Evolutionary conservation across 2,797 vertebrate genomes (phyloP).

Genomic region (Eulemur coronatus): DNA sequence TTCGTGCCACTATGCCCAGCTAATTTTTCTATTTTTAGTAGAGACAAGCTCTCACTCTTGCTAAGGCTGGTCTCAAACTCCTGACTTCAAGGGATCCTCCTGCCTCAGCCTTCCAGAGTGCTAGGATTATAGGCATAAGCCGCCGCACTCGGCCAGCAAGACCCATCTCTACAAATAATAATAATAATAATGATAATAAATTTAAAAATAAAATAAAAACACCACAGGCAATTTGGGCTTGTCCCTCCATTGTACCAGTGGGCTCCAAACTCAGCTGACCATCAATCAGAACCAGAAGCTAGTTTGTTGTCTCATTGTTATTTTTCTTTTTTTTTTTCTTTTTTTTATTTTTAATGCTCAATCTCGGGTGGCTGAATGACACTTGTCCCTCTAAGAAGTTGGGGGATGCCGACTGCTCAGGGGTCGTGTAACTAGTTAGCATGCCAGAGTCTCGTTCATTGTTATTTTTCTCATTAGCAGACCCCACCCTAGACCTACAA

Average conservation of each 20-base stretch:
- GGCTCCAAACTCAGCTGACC: not conserved
- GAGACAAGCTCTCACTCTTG: too few relatives aligned
- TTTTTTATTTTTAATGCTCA: not conserved
- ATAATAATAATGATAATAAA: too few relatives aligned
- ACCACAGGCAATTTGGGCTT: not conserved
- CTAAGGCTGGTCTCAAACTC: too few relatives aligned
- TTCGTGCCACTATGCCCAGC: too few relatives aligned
- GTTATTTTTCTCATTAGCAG: not conserved
- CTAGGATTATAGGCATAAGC: not conserved
- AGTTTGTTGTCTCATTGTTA: not conserved
- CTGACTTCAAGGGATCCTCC: not conserved
- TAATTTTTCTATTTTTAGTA: too few relatives aligned
- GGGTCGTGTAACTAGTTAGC: too few relatives aligned
- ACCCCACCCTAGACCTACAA: not conserved
- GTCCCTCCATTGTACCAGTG: not conserved
- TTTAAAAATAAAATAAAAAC: too few relatives aligned
- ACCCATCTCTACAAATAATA: too few relatives aligned
- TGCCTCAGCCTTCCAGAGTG: not conserved
- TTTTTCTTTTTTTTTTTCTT: not conserved
- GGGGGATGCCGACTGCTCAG: too few relatives aligned
- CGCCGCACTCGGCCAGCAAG: rapidly evolving
- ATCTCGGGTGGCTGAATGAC: too few relatives aligned
- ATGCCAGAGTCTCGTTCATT: not conserved
- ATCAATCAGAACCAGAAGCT: not conserved
- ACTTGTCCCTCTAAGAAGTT: too few relatives aligned